Conservation (phyloP, 2,113 vertebrate species). For the Lamprotornis superbus region DNA sequence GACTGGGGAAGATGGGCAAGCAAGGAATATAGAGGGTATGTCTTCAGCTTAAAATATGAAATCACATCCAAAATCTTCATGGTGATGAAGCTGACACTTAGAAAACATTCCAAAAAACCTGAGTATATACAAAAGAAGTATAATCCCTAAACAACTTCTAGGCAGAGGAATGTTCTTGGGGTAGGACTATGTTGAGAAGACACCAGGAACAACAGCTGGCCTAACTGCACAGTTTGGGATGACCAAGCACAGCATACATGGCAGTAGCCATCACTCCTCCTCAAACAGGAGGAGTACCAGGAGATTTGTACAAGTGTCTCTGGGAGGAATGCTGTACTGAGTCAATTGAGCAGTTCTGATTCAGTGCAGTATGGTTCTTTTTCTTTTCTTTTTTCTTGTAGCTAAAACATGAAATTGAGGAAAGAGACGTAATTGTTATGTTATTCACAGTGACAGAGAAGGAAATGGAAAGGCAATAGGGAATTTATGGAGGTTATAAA, state of each 20-base stretch:
- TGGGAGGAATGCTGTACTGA: not conserved
- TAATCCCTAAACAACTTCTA: not conserved
- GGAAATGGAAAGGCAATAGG: not conserved
- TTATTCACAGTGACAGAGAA: not conserved
- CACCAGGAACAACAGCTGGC: not conserved
- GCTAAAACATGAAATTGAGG: not conserved
- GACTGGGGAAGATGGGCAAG: not conserved
- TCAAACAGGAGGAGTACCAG: not conserved
- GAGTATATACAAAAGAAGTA: not conserved
- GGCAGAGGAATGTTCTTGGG: accelerated
- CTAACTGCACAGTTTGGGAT: not conserved
- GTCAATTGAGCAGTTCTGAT: not conserved
- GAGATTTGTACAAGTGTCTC: not conserved
- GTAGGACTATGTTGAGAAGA: not conserved
- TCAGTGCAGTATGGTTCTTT: not conserved
- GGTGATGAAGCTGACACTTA: not conserved
- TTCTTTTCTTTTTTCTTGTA: not conserved
- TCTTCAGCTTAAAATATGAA: not conserved
- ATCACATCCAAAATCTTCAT: not conserved
- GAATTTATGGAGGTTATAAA: not conserved
- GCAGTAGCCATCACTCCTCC: not conserved
- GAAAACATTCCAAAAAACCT: not conserved
- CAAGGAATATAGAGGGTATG: accelerated
- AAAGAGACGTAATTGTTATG: not conserved
- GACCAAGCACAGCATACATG: not conserved